Conservation (phyloP, 2,888 invertebrate species). For the Nemotelus nigrinus region DNA sequence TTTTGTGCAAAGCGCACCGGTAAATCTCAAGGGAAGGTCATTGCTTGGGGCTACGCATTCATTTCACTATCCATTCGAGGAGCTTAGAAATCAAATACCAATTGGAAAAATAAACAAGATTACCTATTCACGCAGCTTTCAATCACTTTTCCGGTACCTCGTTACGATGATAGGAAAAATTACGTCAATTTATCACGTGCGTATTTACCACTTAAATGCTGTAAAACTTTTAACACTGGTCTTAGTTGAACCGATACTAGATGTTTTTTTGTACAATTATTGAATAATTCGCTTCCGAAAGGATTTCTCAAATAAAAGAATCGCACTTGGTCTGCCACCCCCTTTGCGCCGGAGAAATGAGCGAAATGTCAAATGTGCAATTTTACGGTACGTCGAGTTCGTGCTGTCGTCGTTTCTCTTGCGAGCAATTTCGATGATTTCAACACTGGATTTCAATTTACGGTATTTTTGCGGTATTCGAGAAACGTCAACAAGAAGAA, state of each 20-base stretch:
- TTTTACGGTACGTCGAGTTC: neutral
- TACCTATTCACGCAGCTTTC: too few species aligned
- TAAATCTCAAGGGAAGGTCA: slow-evolving; percentile 34
- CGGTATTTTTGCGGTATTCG: too few species aligned
- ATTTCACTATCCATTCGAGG: too few species aligned
- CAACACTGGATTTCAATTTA: too few species aligned
- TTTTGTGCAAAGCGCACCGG: neutral
- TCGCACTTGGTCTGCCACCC: slow-evolving; percentile 2
- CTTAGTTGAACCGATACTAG: too few species aligned
- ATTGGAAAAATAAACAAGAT: too few species aligned
- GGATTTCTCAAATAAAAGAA: neutral
- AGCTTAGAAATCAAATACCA: too few species aligned
- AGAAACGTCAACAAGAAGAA: too few species aligned
- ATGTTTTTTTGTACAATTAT: neutral
- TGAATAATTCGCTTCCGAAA: neutral
- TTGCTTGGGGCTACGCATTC: too few species aligned
- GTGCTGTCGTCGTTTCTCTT: neutral
- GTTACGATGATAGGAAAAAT: neutral
- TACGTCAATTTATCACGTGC: slow-evolving; percentile 32
- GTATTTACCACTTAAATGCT: neutral
- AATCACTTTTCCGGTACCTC: neutral
- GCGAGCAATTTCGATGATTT: neutral
- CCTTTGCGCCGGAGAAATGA: neutral
- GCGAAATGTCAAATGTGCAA: slow-evolving; percentile 11
- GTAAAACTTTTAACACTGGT: neutral